Percentiles rank a stretch among this genome's conserved stretches.
Conservation (phyloP, 1,140 invertebrate genomes). For the Pseudomyrmex sp. region DNA sequence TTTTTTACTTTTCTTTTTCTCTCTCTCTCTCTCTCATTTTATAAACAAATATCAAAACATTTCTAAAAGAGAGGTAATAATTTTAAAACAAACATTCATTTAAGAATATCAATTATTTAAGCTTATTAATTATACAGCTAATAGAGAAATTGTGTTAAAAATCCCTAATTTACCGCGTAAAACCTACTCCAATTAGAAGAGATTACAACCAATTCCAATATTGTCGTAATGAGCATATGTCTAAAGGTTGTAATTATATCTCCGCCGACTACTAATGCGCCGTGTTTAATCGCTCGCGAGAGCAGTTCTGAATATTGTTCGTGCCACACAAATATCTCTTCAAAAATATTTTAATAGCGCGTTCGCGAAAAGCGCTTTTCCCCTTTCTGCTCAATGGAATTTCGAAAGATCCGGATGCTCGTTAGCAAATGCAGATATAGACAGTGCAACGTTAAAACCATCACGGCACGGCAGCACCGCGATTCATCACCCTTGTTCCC, state of each 20-base stretch:
- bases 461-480: slow-evolving; percentile 2
- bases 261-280: slow-evolving; percentile 3
- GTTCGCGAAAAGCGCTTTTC: not conserved
- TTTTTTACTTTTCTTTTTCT: too few species aligned
- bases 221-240: not conserved
- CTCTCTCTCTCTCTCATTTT: too few species aligned
- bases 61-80: too few species aligned
- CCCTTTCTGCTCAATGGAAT: not conserved
- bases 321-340: not conserved
- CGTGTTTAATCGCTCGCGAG: not conserved
- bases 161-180: too few species aligned
- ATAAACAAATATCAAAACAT: too few species aligned
- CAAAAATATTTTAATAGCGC: slow-evolving; percentile 4
- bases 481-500: not conserved
- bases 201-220: slow-evolving; percentile 19
- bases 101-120: too few species aligned
- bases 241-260: not conserved
- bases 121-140: too few species aligned
- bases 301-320: not conserved
- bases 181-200: too few species aligned
- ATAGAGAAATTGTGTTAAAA: too few species aligned
- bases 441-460: not conserved
- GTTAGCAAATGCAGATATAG: slow-evolving; percentile 1
- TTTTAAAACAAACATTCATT: too few species aligned
- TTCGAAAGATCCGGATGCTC: slow-evolving; percentile 18